phyloP scores from a whole-genome alignment of 2,113 vertebrate genomes.

The Rallus limicola region DNA sequence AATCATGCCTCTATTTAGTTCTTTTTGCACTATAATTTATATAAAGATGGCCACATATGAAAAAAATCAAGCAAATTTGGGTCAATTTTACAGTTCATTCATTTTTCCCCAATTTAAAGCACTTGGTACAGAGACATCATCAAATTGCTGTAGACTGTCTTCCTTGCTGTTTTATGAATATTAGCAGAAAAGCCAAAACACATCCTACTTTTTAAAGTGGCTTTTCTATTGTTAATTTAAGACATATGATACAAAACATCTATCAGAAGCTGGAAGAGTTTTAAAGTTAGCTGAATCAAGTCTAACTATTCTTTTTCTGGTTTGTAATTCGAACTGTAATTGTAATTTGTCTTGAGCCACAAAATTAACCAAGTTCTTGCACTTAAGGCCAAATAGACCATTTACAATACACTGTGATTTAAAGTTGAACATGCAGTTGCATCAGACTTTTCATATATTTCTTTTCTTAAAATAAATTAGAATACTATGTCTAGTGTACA shows the following conservation, averaged over 20 bases:
- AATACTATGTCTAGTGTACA: background rate
- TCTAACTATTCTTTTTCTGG: background rate
- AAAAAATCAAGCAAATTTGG: background rate
- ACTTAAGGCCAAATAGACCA: background rate
- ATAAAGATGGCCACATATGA: background rate
- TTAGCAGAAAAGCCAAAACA: background rate
- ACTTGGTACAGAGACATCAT: background rate
- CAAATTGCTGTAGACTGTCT: background rate
- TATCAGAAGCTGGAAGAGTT: conserved; percentile 39
- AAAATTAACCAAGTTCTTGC: background rate
- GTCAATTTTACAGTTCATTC: background rate
- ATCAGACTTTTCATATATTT: background rate
- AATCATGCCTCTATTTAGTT: background rate
- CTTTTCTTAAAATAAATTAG: background rate
- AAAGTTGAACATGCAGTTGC: background rate
- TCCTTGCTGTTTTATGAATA: background rate
- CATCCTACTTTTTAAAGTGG: background rate
- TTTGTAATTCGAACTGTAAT: conserved; percentile 1
- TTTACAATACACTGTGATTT: background rate
- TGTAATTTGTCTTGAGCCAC: background rate
- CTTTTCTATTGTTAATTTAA: conserved; percentile 20
- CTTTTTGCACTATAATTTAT: background rate
- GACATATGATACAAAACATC: background rate
- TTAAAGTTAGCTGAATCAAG: conserved; percentile 20
- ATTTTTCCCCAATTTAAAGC: background rate